Percentiles rank a stretch among this genome's conserved stretches.
phyloP scores from a whole-genome alignment of 2,113 vertebrate species.

The Nesogale talazaci region DNA sequence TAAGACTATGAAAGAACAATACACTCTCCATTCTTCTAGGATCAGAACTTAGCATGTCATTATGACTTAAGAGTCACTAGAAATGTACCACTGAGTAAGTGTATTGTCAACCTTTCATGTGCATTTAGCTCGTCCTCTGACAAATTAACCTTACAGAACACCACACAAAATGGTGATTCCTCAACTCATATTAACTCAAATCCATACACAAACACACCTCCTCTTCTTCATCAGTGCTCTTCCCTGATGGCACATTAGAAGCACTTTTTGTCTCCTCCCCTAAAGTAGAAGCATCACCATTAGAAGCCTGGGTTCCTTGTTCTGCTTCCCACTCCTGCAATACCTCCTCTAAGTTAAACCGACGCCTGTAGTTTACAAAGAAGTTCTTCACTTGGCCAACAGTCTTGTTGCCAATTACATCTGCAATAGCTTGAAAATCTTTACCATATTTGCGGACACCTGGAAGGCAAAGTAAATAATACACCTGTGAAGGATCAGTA shows the following conservation, averaged over 20 bases:
- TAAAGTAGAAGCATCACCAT: conserved; percentile 93
- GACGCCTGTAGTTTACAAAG: conserved; percentile 99
- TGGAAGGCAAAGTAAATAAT: conserved; percentile 93
- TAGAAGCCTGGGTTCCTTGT: conserved; percentile 95
- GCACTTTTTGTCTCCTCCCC: conserved; percentile 97
- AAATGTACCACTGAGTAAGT: conserved; percentile 80
- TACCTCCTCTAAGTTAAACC: conserved; percentile 99
- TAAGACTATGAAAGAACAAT: conserved; percentile 80
- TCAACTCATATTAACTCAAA: conserved; percentile 87
- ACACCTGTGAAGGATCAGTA: conserved; percentile 89
- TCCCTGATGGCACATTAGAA: conserved; percentile 95
- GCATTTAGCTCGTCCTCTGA: conserved; percentile 82
- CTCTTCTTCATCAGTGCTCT: conserved; percentile 98
- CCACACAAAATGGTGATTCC: conserved; percentile 84
- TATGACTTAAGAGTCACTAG: conserved; percentile 78
- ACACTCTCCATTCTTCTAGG: conserved; percentile 83
- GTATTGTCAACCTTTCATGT: conserved; percentile 84
- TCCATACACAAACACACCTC: conserved; percentile 94
- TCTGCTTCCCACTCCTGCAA: conserved; percentile 99
- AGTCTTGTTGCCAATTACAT: conserved; percentile 99
- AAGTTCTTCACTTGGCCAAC: conserved; percentile 99
- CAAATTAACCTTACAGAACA: conserved; percentile 84
- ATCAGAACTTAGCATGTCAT: conserved; percentile 76
- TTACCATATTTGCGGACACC: conserved; percentile 99
- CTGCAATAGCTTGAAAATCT: conserved; percentile 99